Percentiles rank a stretch among this genome's conserved stretches.
These are phyloP conservation scores for Torymus auratus DNA, from an alignment of 2,888 invertebrate species.

Conservation along the genomic window DNA sequence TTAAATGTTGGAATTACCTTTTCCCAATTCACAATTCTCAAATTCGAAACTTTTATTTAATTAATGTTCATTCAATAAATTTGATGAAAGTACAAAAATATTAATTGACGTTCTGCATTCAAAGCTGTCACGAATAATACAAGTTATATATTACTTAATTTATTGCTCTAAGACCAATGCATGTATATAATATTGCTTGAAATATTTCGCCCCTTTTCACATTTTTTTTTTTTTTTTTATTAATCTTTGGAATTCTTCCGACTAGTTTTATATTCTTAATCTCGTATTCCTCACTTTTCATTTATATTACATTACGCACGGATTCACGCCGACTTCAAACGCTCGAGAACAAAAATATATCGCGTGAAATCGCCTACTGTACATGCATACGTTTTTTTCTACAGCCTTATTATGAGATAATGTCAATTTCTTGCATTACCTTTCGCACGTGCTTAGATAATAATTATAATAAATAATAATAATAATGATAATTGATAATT, in stretches of 20 bases:
- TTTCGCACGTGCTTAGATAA: slow-evolving; percentile 33
- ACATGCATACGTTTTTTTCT: slow-evolving; percentile 65
- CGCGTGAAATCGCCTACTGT: slow-evolving; percentile 63
- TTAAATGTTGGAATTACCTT: no score
- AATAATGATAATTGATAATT: slow-evolving; percentile 3
- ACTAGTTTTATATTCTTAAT: slow-evolving; percentile 47
- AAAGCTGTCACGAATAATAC: slow-evolving; percentile 6
- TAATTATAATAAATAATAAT: slow-evolving; percentile 14
- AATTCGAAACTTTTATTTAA: neutral
- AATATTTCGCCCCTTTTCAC: slow-evolving; percentile 40
- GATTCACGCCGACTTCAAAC: slow-evolving; percentile 29
- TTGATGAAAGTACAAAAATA: neutral
- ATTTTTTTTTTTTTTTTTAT: slow-evolving; percentile 13
- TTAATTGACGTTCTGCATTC: slow-evolving; percentile 5
- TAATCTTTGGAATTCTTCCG: slow-evolving; percentile 44
- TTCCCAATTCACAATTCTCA: no score
- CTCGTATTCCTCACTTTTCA: slow-evolving; percentile 31
- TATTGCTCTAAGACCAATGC: slow-evolving; percentile 66
- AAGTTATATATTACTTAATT: slow-evolving; percentile 65
- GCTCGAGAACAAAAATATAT: slow-evolving; percentile 57
- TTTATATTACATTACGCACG: slow-evolving; percentile 14
- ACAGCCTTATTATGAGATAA: slow-evolving; percentile 63
- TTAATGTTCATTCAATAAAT: neutral
- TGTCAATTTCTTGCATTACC: slow-evolving; percentile 56
- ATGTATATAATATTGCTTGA: slow-evolving; percentile 38